Conservation (phyloP, 2,113 vertebrate species). For the Mugil cephalus region DNA sequence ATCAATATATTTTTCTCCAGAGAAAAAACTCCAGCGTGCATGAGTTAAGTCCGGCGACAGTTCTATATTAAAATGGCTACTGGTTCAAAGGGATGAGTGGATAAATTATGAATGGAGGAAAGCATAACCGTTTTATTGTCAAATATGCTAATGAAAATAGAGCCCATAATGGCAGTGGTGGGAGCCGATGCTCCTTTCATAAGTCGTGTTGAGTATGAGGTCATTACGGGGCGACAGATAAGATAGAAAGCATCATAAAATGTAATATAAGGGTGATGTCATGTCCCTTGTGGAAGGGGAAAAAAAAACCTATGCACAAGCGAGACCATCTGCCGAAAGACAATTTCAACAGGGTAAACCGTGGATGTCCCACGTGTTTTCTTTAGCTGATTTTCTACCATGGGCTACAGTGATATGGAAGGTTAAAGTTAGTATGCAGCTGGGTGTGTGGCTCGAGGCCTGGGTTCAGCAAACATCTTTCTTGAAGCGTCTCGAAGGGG, state of each 20-base stretch:
- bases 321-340: conserved; percentile 17
- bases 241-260: conserved; percentile 48
- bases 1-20: conserved; percentile 49
- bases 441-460: conserved; percentile 28
- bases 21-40: not conserved
- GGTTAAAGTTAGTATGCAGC: conserved; percentile 46
- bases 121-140: conserved; percentile 65
- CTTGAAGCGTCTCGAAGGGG: conserved; percentile 24
- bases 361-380: not conserved
- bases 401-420: conserved; percentile 1
- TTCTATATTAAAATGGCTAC: conserved; percentile 31
- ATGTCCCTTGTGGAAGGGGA: conserved; percentile 3
- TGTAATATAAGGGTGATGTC: conserved; percentile 29
- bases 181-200: conserved; percentile 20
- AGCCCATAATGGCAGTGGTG: conserved; percentile 19
- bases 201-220: conserved; percentile 36
- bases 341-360: conserved; percentile 10
- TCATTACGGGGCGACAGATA: conserved; percentile 52
- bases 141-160: conserved; percentile 66
- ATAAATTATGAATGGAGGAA: conserved; percentile 66
- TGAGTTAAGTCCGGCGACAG: conserved; percentile 18
- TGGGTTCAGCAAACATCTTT: conserved; percentile 33
- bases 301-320: not conserved
- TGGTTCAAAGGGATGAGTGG: conserved; percentile 32
- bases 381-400: not conserved